Base-by-base conservation (phyloP, 2,888 invertebrate genomes). In the Trissolcus brochymenae region DNA sequence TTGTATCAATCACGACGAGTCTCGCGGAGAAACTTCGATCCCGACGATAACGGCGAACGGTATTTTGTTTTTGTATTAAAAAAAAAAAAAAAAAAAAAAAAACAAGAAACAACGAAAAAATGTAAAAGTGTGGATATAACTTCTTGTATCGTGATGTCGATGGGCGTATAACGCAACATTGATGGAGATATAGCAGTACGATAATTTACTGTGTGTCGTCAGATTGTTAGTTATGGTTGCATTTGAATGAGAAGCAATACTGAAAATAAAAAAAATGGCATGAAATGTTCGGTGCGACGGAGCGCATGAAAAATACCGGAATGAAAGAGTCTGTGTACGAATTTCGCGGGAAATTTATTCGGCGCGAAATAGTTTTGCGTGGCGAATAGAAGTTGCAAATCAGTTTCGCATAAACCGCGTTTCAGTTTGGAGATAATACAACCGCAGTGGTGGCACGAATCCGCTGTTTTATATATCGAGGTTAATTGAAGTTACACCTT, bases 201-300 rank as follows among this genome's bases (percentile, higher is more conserved):
- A 51, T 57, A 64, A 71, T 64, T 71, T 64, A 71, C 50, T 55
- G 11, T 55, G 11, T 7, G 55, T 51, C 55, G 25, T 6, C 40
- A 60, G 51, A 67, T 66, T 56, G 59, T 61, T 74, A 67, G 66
- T 61, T 56, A 62, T 35, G 57, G 50, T 60, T 41, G 40, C 41
- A 4, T 17, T 25, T 50, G 54, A 50, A 16, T 57, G 35, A 35
- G 43, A 50, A 40, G 51, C 54, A 59, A 64, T 51, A 40, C 35
- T 49, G 11, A 43, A 54, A 72, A 62, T 40, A 51, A 6, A 54
- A 25, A 53, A 16, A 25, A n/a, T 19, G 14, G 25, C 29, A 60
- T 40, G 16, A 59, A 67, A 67, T 56, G 46, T 57, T 51, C 43
- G 35, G 13, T 50, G 57, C 51, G 14, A 9, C n/a, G 41, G 19